Percentiles rank a stretch among this genome's conserved stretches.
These are phyloP conservation scores for Proctacanthus coquilletti DNA, from an alignment of 1,140 invertebrate genomes.

Conservation along the genomic window DNA sequence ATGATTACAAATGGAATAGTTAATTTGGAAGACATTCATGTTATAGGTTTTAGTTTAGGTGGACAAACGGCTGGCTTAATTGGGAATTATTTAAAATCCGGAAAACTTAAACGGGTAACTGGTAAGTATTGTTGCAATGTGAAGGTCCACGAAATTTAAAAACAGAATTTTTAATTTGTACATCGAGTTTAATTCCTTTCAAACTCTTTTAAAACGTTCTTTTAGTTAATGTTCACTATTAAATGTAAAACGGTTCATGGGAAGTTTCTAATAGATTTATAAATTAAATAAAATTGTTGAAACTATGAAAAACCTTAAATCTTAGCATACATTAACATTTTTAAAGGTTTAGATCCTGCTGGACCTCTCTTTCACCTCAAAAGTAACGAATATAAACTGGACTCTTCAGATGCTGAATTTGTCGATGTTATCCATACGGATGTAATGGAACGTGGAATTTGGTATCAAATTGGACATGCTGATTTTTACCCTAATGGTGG, in stretches of 20 bases:
- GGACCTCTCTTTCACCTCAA: conserved; percentile 37
- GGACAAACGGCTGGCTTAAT: conserved; percentile 73
- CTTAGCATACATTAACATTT: conserved; percentile 2
- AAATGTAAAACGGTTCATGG: too few species aligned
- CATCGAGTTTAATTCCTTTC: neutral
- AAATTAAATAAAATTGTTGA: neutral
- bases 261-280: neutral
- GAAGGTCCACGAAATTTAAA: neutral
- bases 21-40: conserved; percentile 46
- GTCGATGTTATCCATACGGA: conserved; percentile 47
- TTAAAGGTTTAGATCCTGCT: conserved; percentile 41
- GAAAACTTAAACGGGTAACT: conserved; percentile 34
- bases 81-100: conserved; percentile 39
- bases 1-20: conserved; percentile 38
- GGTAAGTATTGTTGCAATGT: conserved; percentile 20
- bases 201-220: neutral
- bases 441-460: conserved; percentile 36
- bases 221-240: too few species aligned
- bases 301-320: neutral
- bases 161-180: too few species aligned
- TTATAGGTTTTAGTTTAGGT: conserved; percentile 85
- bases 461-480: conserved; percentile 33
- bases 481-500: conserved; percentile 52
- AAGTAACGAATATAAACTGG: conserved; percentile 32
- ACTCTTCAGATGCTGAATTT: conserved; percentile 39